Conservation (phyloP, 1,140 invertebrate species). For the Rhizoglyphus robini region DNA sequence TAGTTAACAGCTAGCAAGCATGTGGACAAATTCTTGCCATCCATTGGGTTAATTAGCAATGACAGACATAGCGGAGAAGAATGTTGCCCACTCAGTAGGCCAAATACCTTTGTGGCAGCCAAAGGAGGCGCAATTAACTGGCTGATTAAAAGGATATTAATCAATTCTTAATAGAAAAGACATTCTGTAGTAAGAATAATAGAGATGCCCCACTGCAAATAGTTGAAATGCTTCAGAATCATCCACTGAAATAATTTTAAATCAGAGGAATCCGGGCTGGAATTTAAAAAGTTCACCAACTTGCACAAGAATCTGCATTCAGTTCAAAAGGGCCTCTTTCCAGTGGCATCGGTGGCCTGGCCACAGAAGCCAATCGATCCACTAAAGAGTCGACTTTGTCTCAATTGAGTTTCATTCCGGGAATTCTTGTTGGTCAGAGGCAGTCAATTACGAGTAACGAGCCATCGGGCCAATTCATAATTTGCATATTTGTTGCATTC, state of each 20-base stretch:
- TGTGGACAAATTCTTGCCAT: no score
- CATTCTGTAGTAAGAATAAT: not conserved
- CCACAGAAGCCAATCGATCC: not conserved
- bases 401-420: not conserved
- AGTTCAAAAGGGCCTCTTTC: not conserved
- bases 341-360: not conserved
- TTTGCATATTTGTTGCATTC: no score
- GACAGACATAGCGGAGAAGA: no score
- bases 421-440: not conserved
- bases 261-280: not conserved
- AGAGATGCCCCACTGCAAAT: not conserved
- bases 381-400: not conserved
- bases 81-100: no score
- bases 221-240: not conserved
- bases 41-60: no score
- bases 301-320: not conserved
- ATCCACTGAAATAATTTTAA: not conserved
- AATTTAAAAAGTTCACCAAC: not conserved
- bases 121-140: not conserved
- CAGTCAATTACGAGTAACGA: not conserved
- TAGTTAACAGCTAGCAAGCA: no score
- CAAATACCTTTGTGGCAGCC: slow-evolving; percentile 10
- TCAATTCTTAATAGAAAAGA: slow-evolving; percentile 8
- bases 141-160: slow-evolving; percentile 10
- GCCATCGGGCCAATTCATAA: not conserved